Evolutionary conservation across 2,888 invertebrate genomes (phyloP), one percentile per base, ranked within the genome.

Genomic region (Teinopalpus imperialis): DNA sequence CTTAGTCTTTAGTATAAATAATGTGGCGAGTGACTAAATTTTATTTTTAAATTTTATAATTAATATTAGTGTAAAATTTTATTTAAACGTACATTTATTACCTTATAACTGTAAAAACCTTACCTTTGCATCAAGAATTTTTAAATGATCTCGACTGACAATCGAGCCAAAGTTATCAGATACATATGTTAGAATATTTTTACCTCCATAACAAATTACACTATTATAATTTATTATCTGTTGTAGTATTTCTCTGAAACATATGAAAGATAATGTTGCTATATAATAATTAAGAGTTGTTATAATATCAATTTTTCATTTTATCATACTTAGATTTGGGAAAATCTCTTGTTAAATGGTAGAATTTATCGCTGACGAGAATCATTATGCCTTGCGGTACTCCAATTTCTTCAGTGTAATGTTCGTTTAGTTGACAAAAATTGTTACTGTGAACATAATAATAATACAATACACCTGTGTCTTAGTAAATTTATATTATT

Each of bases 141-240:
- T 54, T 6, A 65, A 43, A 12, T 12, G 24, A 1, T 27, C 12
- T 26, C 2, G 1, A 24, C 60, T 53, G 14, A 58, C 47, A 1
- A 71, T 44, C n/a, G 70, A 53, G 7, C 57, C 51, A 34, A 71
- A 69, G 13, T 60, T 48, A 2, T 66, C 60, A 42, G 68, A 56
- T 0, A 87, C 54, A 52, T 78, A 76, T 26, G 74, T 71, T 1
- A 86, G 61, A 7, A 87, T 34, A 13, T 53, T 54, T 61, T 81
- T 88, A 2, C 75, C 82, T 24, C 78, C 83, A 48, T 73, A 89
- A 52, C 86, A 86, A 26, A 85, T 55, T 2, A 82, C 57, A 20
- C 56, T 69, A 24, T 69, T 70, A 0, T 56, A 56, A 37, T 56
- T 48, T 2, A 86, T 45, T 4, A 81, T 21, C 3, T 48, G 2